These are phyloP conservation scores for Himalopsyche anomala DNA, from an alignment of 2,888 invertebrate species.

Conservation along the genomic window DNA sequence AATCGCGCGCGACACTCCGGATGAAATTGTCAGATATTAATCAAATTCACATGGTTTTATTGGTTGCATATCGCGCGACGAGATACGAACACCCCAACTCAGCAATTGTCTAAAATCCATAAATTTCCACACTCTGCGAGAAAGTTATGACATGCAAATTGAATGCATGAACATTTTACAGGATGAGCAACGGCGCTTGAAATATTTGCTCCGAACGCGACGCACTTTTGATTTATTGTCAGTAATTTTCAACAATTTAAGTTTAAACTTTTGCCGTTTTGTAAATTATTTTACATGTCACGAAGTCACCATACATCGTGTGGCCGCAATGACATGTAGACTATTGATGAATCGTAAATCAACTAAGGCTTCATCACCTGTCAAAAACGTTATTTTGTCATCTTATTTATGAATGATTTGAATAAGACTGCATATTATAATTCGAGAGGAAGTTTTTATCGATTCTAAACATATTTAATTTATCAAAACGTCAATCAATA, in stretches of 20 bases:
- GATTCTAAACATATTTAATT: no score
- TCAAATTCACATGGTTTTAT: conserved; percentile 21
- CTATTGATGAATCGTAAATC: no score
- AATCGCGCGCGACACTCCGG: background rate
- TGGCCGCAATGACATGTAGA: no score
- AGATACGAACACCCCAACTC: background rate
- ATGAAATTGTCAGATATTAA: conserved; percentile 9
- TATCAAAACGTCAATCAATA: no score
- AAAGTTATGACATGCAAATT: conserved; percentile 40
- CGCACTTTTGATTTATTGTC: conserved; percentile 27
- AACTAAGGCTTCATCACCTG: no score
- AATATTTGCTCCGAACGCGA: background rate
- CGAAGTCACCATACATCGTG: background rate
- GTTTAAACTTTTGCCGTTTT: background rate
- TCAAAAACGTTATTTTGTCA: no score
- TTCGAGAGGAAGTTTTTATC: no score
- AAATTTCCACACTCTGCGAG: background rate
- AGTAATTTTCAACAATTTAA: background rate
- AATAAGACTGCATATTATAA: no score
- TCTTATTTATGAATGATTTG: no score
- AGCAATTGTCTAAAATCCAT: conserved; percentile 5
- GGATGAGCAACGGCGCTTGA: conserved; percentile 2
- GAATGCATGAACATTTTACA: background rate
- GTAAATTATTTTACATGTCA: background rate
- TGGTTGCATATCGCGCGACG: background rate